These are phyloP conservation scores for Pelobates cultripes DNA, from an alignment of 2,797 vertebrate species.

Conservation along the genomic window DNA sequence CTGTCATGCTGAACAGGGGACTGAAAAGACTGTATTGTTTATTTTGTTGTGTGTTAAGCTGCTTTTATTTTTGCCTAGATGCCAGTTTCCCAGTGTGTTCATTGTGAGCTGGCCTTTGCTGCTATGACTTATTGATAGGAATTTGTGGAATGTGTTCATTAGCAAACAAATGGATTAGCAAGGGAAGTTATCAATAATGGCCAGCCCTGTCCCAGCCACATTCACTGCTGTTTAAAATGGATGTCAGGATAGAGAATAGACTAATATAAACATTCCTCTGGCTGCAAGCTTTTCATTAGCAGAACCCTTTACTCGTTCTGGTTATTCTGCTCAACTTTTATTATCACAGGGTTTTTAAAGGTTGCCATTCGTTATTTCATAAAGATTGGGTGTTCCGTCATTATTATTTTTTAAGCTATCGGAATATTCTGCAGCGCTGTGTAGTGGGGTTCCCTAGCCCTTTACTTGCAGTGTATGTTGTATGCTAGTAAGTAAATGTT, in stretches of 20 bases:
- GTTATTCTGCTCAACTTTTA: too few species aligned
- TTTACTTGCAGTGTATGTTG: too few species aligned
- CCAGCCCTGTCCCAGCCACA: not conserved
- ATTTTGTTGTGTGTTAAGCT: slow-evolving; percentile 3
- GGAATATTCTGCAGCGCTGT: too few species aligned
- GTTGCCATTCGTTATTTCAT: too few species aligned
- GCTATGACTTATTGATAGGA: slow-evolving; percentile 13
- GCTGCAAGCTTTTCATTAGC: not conserved
- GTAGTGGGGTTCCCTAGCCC: too few species aligned
- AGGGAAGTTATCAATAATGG: slow-evolving; percentile 7
- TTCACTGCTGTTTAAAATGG: too few species aligned
- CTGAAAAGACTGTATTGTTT: not conserved
- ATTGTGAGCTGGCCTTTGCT: not conserved
- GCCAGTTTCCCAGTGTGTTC: not conserved
- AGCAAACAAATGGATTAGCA: not conserved
- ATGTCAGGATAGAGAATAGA: too few species aligned
- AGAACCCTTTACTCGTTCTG: too few species aligned
- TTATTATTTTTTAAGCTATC: too few species aligned
- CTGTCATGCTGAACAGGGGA: not conserved
- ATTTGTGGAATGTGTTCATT: slow-evolving; percentile 14
- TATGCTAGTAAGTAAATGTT: too few species aligned
- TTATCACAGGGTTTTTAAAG: too few species aligned
- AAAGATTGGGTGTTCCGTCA: too few species aligned
- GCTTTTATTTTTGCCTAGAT: not conserved
- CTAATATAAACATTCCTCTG: not conserved